These are phyloP conservation scores for Neoitamus cyanurus DNA, from an alignment of 2,888 invertebrate genomes.

Conservation along the genomic window DNA sequence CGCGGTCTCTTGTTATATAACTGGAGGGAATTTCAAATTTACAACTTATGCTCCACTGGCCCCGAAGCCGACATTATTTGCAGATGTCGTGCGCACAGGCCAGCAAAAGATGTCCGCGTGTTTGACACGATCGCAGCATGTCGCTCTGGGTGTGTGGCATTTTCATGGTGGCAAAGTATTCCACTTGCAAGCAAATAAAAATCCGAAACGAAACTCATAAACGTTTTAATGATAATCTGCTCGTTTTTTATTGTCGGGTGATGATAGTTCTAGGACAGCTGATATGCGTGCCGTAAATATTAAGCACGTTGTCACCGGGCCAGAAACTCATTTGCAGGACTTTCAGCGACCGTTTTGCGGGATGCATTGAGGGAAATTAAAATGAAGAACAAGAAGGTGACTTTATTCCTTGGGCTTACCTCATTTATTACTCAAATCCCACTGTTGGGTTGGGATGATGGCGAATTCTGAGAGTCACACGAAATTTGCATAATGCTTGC, in stretches of 20 bases:
- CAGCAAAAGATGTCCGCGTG: neutral
- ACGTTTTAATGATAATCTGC: neutral
- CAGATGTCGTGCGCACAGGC: neutral
- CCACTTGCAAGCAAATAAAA: neutral
- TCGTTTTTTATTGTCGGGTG: neutral
- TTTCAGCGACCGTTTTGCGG: neutral
- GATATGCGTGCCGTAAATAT: neutral
- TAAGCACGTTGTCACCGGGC: neutral
- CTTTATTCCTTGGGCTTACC: neutral
- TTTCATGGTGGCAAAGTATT: neutral
- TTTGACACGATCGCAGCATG: neutral
- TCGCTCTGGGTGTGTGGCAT: neutral
- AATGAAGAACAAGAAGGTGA: neutral
- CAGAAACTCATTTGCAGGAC: neutral
- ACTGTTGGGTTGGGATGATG: neutral
- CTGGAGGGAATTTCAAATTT: neutral
- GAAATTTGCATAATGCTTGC: constrained; percentile 5
- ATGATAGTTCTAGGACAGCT: neutral
- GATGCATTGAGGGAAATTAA: neutral
- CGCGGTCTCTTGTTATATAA: neutral
- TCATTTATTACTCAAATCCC: neutral
- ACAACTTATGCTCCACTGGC: neutral
- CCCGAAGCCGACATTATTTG: neutral
- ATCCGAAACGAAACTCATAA: neutral
- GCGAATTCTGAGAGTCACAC: neutral